Base-by-base conservation (phyloP, 2,888 invertebrate genomes). In the Hirtodrosophila confusa region DNA sequence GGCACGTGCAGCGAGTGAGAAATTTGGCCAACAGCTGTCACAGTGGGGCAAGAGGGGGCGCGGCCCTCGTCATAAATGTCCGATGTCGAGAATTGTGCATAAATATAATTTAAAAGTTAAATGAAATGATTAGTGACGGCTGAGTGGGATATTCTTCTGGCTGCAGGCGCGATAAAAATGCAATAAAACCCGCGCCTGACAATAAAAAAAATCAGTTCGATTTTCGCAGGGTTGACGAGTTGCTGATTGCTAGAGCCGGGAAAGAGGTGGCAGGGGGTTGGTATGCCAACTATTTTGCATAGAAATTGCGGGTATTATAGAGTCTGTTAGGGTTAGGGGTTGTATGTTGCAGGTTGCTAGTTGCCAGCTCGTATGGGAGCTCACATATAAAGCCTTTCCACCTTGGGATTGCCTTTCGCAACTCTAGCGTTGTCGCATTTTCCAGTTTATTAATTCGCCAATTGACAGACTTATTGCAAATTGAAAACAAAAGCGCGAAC, bases 401-500 rank as follows among this genome's bases (percentile, higher is more conserved):
- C 65, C 65, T 76, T 64, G 51, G 31, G 43, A 33, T 48, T 48
- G 72, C 44, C 72, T 76, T 73, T 80, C 61, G 58, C 73, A 78
- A 66, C 83, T 83, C 64, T 56, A 45, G 58, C 77, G 68, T 47
- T 77, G 77, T 67, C 74, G 75, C 80, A 83, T 87, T 90, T 90
- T 90, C 88, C 89, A 89, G 74, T 86, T 89, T 89, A 88, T 90
- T 89, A 90, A 88, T 84, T 88, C 89, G 80, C 80, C 83, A 88
- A 89, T 83, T 82, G 76, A 78, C 80, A 88, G 88, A 88, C 80
- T 89, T 89, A 87, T 87, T 76, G 87, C 86, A 88, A 89, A 88
- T 88, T 87, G 86, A 78, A 88, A 88, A 84, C 78, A 84, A 80
- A 77, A 88, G 86, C 84, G 80, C 66, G 77, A 80, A 88, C 88